Evolutionary conservation across 2,888 invertebrate genomes (phyloP), one percentile per base, ranked within the genome.

Genomic region (Ochropleura leucogaster): DNA sequence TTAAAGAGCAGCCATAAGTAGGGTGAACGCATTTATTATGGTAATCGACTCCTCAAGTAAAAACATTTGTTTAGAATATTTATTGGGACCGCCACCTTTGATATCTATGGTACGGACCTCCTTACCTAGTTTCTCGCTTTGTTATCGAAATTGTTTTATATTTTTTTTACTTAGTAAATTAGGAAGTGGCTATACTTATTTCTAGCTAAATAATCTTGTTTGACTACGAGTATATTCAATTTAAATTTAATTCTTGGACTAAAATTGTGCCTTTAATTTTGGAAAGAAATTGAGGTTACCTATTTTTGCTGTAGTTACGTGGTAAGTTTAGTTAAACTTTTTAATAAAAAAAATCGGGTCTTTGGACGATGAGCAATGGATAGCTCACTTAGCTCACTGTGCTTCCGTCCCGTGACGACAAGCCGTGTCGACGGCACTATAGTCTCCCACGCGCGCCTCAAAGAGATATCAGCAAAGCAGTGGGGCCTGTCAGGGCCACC

Each of bases 1-100:
- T 85, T 85, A 87, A 80, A 80, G 68, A 69, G 63, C 3, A 66
- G 73, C 57, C 57, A 47, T 85, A 85, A 87, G 85, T 87, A 85
- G 75, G 74, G 69, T 82, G 65, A 74, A 77, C 73, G 72, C 69
- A 76, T 85, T 85, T 80, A 83, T 79, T 87, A 85, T 85, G 79
- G 62, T 80, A 87, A 85, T 85, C 47, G 70, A 68, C 73, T 75
- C 72, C 63, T 79, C 66, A 67, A 79, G 77, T 80, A 79, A 87
- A 85, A 80, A 82, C 76, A 71, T 71, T 79, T 16, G 63, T 62
- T 49, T 69, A 60, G 64, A 63, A 51, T 78, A 86, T 86, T 77
- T 86, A 85, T 78, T 78, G 74, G 74, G 10, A 69, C 20, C 5
- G 73, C 59, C 78, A 74, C 55, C 46, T 68, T 68, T 68, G 67